Evolutionary conservation across 2,797 vertebrate species (phyloP).

Genomic region (Tragelaphus oryx): DNA sequence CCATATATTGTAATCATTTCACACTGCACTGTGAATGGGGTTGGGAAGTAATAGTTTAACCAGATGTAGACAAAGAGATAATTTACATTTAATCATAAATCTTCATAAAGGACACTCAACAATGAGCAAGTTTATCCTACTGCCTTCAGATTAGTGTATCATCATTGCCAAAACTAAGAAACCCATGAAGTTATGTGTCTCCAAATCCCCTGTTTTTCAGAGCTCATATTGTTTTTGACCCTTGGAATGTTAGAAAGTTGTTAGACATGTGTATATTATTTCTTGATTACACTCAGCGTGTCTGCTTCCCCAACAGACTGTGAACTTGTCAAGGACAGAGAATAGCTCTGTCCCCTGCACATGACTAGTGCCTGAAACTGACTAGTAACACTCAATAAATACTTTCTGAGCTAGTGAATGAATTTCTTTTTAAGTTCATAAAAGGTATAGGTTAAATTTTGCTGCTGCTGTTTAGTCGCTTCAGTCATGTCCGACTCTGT

Average conservation of each 20-base stretch:
- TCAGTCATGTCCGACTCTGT: not conserved
- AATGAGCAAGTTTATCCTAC: not conserved
- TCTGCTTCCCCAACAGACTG: not conserved
- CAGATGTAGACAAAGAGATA: not conserved
- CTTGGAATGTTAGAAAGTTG: not conserved
- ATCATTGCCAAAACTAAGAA: not conserved
- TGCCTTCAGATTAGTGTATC: not conserved
- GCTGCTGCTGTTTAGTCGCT: not conserved
- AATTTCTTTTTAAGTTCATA: not conserved
- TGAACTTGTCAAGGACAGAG: not conserved
- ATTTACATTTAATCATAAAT: not conserved
- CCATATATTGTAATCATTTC: slow-evolving; percentile 1
- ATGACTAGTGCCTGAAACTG: not conserved
- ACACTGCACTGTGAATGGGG: not conserved
- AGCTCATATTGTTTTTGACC: not conserved
- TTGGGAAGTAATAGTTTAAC: not conserved
- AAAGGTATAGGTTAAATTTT: not conserved
- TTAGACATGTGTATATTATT: not conserved
- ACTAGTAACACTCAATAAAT: not conserved
- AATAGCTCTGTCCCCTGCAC: not conserved
- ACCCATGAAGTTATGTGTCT: not conserved
- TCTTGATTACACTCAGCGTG: not conserved
- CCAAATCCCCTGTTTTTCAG: not conserved
- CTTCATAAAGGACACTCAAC: not conserved
- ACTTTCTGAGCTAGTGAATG: not conserved